A percentile compares a stretch with the other conserved stretches of the same genome.
phyloP scores from a whole-genome alignment of 37 sponge, comb jelly and placozoan species.

The Eunapius fragilis region DNA sequence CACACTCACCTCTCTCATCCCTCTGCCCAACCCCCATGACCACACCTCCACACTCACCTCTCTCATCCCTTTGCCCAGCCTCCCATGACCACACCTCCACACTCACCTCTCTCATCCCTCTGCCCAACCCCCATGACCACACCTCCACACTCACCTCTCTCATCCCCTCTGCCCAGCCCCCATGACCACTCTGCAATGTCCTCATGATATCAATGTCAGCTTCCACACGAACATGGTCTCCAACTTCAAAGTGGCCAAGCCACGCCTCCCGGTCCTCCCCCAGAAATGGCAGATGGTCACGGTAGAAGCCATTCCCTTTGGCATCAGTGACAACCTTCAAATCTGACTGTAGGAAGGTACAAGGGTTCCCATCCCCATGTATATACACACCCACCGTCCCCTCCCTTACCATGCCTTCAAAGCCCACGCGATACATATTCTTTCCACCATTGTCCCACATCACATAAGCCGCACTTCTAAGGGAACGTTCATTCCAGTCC shows the following conservation, averaged over 20 bases:
- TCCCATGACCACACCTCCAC: too few species aligned
- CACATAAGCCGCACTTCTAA: conserved; percentile 79
- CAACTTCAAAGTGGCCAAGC: conserved; percentile 25
- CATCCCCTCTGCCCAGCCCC: conserved; percentile 87
- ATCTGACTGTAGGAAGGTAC: conserved; percentile 65
- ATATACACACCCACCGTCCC: not conserved
- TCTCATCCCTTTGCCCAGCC: too few species aligned
- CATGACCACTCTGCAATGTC: conserved; percentile 73
- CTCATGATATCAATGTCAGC: conserved; percentile 50
- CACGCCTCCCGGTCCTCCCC: conserved; percentile 55
- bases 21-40: too few species aligned
- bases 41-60: too few species aligned
- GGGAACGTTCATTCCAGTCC: conserved; percentile 49
- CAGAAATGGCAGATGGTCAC: conserved; percentile 81
- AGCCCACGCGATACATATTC: conserved; percentile 84
- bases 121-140: not conserved
- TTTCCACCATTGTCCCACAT: conserved; percentile 72
- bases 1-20: too few species aligned
- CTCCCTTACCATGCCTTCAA: conserved; percentile 77
- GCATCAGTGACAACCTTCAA: conserved; percentile 70
- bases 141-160: conserved; percentile 66
- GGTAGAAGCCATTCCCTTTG: conserved; percentile 69
- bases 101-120: too few species aligned
- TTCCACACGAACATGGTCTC: conserved; percentile 67
- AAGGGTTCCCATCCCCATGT: too few species aligned